Conservation (phyloP, 2,797 vertebrate species). For the Notoglanidium macrostoma region DNA sequence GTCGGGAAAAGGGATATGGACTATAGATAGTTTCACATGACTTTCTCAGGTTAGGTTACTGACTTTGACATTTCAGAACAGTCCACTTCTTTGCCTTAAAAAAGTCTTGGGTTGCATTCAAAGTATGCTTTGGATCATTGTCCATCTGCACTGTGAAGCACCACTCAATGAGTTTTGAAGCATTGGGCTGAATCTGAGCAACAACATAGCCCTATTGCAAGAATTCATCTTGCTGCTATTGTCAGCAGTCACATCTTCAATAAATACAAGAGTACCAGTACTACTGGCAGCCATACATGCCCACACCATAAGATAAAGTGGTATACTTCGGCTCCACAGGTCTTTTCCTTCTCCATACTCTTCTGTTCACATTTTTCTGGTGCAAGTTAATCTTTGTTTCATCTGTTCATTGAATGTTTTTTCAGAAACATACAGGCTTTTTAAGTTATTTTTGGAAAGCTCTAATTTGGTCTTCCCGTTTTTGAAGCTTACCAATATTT, state of each 20-base stretch:
- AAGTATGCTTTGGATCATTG: neutral
- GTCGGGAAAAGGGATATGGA: too few species aligned
- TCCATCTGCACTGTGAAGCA: conserved; percentile 29
- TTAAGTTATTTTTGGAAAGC: too few species aligned
- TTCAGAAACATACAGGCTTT: neutral
- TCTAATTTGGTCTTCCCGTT: too few species aligned
- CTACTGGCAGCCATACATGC: neutral
- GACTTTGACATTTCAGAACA: neutral
- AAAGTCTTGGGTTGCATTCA: neutral
- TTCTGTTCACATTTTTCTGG: too few species aligned
- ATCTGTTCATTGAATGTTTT: neutral
- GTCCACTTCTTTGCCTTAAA: neutral
- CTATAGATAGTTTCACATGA: too few species aligned
- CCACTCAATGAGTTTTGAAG: neutral
- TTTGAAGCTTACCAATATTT: neutral
- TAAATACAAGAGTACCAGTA: neutral
- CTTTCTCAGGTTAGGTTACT: neutral
- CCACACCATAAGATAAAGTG: neutral
- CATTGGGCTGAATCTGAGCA: neutral
- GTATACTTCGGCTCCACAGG: neutral
- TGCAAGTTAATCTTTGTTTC: neutral
- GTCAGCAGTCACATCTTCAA: neutral
- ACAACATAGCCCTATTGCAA: neutral
- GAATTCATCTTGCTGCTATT: neutral
- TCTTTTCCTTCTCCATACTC: too few species aligned